phyloP scores from a whole-genome alignment of 2,113 vertebrate species.

The Phoenicopterus ruber region DNA sequence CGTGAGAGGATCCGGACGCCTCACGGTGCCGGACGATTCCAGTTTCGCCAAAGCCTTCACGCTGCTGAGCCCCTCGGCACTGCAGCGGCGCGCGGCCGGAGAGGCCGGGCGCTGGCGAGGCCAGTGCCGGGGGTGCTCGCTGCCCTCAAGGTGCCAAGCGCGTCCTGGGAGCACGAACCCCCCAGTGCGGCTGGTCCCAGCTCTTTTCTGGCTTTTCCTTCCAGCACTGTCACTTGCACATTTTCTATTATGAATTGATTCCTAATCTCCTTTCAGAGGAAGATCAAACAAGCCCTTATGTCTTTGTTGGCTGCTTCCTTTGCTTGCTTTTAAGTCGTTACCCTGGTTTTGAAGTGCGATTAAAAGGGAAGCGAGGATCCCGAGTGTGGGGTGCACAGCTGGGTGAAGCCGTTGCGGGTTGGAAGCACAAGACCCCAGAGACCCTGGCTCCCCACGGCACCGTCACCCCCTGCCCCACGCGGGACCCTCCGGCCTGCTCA shows the following conservation, averaged over 20 bases:
- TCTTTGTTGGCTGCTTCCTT: not conserved
- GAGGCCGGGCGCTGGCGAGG: not conserved
- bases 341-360: conserved; percentile 15
- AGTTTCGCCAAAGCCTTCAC: not conserved
- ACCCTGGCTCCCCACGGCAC: rapidly evolving
- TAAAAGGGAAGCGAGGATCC: not conserved
- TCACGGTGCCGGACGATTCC: not conserved
- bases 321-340: not conserved
- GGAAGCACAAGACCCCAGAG: not conserved
- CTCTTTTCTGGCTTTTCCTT: not conserved
- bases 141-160: not conserved
- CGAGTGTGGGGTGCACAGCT: not conserved
- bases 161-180: not conserved
- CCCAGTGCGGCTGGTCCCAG: rapidly evolving
- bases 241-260: conserved; percentile 20
- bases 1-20: rapidly evolving
- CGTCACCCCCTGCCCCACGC: not conserved
- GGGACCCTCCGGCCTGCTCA: not conserved
- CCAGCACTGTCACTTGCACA: not conserved
- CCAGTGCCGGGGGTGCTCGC: not conserved
- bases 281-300: conserved; percentile 54
- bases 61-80: not conserved
- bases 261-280: conserved; percentile 56
- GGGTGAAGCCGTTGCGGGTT: not conserved
- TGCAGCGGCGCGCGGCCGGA: rapidly evolving